Conservation (phyloP, 2,888 invertebrate species). For the Baronia brevicornis region DNA sequence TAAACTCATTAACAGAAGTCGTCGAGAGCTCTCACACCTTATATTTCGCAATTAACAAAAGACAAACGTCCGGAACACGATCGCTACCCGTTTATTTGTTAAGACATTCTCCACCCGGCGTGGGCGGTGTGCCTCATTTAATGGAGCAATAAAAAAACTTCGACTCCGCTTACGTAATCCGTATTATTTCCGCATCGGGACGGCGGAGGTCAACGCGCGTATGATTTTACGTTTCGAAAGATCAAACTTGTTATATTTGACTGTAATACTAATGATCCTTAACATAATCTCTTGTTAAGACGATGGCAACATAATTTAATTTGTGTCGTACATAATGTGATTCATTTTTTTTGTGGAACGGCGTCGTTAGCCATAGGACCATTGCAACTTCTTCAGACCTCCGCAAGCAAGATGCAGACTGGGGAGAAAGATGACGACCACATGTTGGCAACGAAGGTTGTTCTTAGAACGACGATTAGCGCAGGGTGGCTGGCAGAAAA, state of each 20-base stretch:
- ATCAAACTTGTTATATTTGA: conserved; percentile 13
- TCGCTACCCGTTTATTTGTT: conserved; percentile 56
- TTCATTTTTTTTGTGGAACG: too few species aligned
- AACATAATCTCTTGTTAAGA: not conserved
- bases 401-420: too few species aligned
- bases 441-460: too few species aligned
- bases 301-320: conserved; percentile 3
- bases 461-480: too few species aligned
- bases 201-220: conserved; percentile 57
- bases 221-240: conserved; percentile 33
- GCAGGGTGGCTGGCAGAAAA: too few species aligned
- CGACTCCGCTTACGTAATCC: conserved; percentile 71
- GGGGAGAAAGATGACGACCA: too few species aligned
- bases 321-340: too few species aligned
- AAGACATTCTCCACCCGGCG: conserved; percentile 59
- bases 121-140: conserved; percentile 68
- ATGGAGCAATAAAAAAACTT: conserved; percentile 73
- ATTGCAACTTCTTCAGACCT: too few species aligned
- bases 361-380: too few species aligned
- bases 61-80: conserved; percentile 51
- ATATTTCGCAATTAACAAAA: conserved; percentile 47
- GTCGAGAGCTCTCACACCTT: conserved; percentile 33
- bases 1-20: too few species aligned
- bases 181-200: conserved; percentile 70
- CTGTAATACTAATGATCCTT: conserved; percentile 3